Base-by-base conservation (phyloP, 2,113 vertebrate genomes). In the Chlorodrepanis virens region DNA sequence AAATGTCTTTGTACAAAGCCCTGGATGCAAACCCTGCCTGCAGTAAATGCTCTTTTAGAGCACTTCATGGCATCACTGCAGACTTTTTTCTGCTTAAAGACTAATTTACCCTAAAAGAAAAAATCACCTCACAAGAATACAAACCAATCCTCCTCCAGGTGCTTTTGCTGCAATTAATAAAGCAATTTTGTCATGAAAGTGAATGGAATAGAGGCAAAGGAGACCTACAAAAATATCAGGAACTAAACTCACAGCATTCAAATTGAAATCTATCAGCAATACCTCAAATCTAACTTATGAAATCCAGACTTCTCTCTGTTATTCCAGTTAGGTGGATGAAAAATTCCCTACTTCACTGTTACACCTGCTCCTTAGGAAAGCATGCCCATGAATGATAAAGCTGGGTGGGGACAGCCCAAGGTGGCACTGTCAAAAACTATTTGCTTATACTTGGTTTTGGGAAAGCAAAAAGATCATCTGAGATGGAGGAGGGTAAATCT, bases 361-460 rank as follows among this genome's bases (percentile, higher is more conserved):
- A 33, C 6, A 31, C 5, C 35, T 35, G 22, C 13, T 44, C 17
- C 83, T 64, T 56, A 56, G 67, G 67, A 79, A 79, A 72, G 45
- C 45, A 44, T 0, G 3, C 2, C 24, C 10, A 14, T 37, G 33
- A 12, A 54, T 61, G 10, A 28, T 44, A 22, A 67, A 23, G 33
- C 19, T 16, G 25, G 22, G n/a, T 45, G 7, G 9, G 25, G 28
- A 81, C 49, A 39, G 50, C 6, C 4, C 44, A 64, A 70, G 33
- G 47, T 29, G 39, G 17, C 33, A 78, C 2, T 1, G 22, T 40
- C 40, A 47, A 69, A 89, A 60, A 21, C 1, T 0, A 0, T 57
- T 53, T 49, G 37, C n/a, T 83, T n/a, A 15, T 28, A 23, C 7
- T 21, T 85, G 25, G 37, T 33, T 94, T 70, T 42, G 50, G 52